A percentile compares a stretch with the other conserved stretches of the same genome.
These are phyloP conservation scores for Huso huso DNA, from an alignment of 2,797 vertebrate species.

Conservation along the genomic window DNA sequence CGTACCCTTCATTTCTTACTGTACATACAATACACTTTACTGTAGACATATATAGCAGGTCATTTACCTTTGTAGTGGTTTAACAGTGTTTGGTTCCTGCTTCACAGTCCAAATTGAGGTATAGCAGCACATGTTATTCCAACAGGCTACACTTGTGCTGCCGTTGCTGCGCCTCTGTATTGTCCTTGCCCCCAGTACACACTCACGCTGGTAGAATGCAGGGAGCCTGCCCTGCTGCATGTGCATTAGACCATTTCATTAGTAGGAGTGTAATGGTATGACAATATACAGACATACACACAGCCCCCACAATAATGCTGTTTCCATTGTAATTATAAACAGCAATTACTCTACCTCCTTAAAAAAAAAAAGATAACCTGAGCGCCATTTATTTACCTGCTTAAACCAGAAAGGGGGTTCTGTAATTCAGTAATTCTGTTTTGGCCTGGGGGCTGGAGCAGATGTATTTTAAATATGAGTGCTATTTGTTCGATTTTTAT, in stretches of 20 bases:
- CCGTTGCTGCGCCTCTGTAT: too few relatives aligned
- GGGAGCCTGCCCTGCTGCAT: background rate
- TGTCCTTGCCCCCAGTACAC: too few relatives aligned
- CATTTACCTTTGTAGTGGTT: too few relatives aligned
- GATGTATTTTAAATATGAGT: constrained; percentile 30
- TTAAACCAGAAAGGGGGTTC: constrained; percentile 20
- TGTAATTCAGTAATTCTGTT: constrained; percentile 31
- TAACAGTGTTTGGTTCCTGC: too few relatives aligned
- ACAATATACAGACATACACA: background rate
- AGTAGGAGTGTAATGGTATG: background rate
- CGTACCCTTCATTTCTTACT: too few relatives aligned
- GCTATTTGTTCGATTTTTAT: constrained; percentile 16
- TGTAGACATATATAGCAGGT: too few relatives aligned
- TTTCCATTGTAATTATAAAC: constrained; percentile 38
- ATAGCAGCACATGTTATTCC: too few relatives aligned
- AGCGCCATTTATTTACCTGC: constrained; percentile 32
- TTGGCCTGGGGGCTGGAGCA: constrained; percentile 44
- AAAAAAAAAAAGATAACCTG: constrained; percentile 19
- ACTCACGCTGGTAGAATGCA: too few relatives aligned
- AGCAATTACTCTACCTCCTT: constrained; percentile 41
- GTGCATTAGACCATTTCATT: background rate
- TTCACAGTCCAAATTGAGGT: too few relatives aligned
- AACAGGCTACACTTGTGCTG: too few relatives aligned
- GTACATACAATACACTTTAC: too few relatives aligned
- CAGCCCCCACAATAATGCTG: background rate